Percentiles rank a stretch among this genome's conserved stretches.
Evolutionary conservation across 2,113 vertebrate species (phyloP).

Genomic region (Gulo gulo): DNA sequence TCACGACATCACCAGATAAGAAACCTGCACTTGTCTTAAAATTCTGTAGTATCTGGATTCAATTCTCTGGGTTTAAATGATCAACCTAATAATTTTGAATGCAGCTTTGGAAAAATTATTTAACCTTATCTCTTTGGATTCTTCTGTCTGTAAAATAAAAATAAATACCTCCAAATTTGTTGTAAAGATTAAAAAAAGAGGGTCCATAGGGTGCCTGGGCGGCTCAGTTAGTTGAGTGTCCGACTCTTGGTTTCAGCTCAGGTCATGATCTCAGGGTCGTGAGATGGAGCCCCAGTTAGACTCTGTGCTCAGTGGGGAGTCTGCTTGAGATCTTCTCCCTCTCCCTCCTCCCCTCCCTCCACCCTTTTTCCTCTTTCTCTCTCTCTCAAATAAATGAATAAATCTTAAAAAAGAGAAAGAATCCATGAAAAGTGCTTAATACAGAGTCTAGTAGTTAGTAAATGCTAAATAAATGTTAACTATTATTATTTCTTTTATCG

Average conservation of each 20-base stretch:
- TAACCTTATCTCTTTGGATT: background rate
- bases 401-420: background rate
- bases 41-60: background rate
- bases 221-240: background rate
- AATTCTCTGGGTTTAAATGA: background rate
- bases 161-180: background rate
- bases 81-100: background rate
- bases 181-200: background rate
- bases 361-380: background rate
- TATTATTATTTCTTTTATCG: background rate
- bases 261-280: background rate
- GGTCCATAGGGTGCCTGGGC: background rate
- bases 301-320: background rate
- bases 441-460: background rate
- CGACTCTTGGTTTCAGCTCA: background rate
- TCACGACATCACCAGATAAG: background rate
- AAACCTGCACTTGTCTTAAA: background rate
- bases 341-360: background rate
- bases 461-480: background rate
- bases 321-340: background rate
- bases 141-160: background rate
- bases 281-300: background rate
- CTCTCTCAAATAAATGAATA: background rate
- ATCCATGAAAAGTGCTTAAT: background rate
- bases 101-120: background rate